phyloP scores from a whole-genome alignment of 2,888 invertebrate species.

The Serrognathus titanus region DNA sequence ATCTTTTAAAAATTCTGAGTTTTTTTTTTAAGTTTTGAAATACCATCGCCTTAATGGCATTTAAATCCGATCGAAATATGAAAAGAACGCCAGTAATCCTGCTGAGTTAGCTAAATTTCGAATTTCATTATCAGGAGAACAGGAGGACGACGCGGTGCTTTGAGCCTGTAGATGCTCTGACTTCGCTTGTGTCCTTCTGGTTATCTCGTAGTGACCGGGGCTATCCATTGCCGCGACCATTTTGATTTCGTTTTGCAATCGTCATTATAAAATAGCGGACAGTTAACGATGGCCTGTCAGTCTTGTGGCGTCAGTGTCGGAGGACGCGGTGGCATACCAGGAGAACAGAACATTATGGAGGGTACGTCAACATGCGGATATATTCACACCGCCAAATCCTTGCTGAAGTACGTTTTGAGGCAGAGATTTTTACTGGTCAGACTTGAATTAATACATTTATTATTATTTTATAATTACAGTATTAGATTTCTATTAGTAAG shows the following conservation, averaged over 20 bases:
- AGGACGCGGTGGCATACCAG: conserved; percentile 15
- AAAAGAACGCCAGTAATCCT: not conserved
- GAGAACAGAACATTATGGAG: conserved; percentile 13
- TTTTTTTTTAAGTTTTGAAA: not conserved
- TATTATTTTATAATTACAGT: not conserved
- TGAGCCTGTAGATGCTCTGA: too few species aligned
- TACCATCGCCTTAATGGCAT: not conserved
- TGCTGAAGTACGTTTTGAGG: not conserved
- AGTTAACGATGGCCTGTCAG: conserved; percentile 27
- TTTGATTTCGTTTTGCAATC: too few species aligned
- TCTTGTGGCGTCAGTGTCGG: conserved; percentile 39
- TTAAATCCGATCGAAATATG: not conserved
- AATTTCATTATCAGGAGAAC: conserved; percentile 10
- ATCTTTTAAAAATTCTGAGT: not conserved
- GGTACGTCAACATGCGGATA: not conserved
- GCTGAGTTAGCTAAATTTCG: conserved; percentile 15
- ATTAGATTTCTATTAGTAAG: too few species aligned
- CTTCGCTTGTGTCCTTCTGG: not conserved
- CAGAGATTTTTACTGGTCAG: not conserved
- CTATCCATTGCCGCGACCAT: too few species aligned
- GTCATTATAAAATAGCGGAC: conserved; percentile 1
- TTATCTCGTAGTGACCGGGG: too few species aligned
- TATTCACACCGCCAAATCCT: not conserved
- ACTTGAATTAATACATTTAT: not conserved
- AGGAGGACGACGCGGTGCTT: not conserved